A percentile compares a stretch with the other conserved stretches of the same genome.
Evolutionary conservation across 1,140 invertebrate species (phyloP).

Genomic region (Trissolcus basalis): DNA sequence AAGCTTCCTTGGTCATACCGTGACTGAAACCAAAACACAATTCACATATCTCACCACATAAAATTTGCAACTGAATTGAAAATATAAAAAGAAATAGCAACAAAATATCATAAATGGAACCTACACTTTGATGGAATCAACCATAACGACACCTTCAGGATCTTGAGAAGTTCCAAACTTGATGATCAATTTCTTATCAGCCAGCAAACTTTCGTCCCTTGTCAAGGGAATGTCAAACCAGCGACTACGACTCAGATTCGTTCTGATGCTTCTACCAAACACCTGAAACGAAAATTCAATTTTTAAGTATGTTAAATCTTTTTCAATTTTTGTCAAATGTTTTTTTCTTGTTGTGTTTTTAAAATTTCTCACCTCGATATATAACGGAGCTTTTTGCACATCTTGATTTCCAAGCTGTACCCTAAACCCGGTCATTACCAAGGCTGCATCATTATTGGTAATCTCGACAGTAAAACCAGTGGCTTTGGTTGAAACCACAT

Average conservation of each 20-base stretch:
- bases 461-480: conserved; percentile 93
- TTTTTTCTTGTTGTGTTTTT: no score
- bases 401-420: conserved; percentile 93
- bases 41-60: no score
- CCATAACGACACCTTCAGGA: conserved; percentile 90
- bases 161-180: conserved; percentile 94
- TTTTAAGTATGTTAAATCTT: no score
- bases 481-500: conserved; percentile 91
- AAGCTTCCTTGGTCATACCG: conserved; percentile 95
- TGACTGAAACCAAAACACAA: conserved; percentile 77
- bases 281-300: no score
- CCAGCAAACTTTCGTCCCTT: conserved; percentile 93
- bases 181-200: conserved; percentile 94
- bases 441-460: conserved; percentile 89
- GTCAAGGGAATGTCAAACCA: conserved; percentile 98
- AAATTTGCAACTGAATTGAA: no score
- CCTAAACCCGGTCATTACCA: conserved; percentile 91
- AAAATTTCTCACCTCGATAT: conserved; percentile 83
- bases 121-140: conserved; percentile 93
- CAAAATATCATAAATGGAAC: conserved; percentile 36
- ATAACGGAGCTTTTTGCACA: conserved; percentile 87
- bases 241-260: conserved; percentile 85
- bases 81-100: no score
- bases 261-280: conserved; percentile 88
- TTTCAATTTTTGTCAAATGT: no score